Evolutionary conservation across 2,888 invertebrate species (phyloP).

Genomic region (Lithophane socia): DNA sequence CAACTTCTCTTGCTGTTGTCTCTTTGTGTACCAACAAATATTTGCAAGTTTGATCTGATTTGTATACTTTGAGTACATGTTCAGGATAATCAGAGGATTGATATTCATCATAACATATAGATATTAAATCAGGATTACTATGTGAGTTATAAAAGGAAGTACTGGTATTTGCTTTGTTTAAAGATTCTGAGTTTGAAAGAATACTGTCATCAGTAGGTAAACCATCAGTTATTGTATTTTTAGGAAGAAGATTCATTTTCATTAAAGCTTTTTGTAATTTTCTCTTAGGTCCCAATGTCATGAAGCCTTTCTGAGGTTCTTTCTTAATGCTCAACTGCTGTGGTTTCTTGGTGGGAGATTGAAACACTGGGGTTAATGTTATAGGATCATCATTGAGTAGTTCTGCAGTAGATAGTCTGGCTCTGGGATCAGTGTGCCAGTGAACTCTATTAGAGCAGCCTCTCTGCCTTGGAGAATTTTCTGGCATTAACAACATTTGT

Average conservation of each 20-base stretch:
- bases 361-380: slow-evolving; percentile 87
- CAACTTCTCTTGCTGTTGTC: slow-evolving; percentile 97
- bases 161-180: slow-evolving; percentile 86
- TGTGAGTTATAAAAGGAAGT: slow-evolving; percentile 94
- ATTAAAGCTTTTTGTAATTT: slow-evolving; percentile 95
- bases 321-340: slow-evolving; percentile 91
- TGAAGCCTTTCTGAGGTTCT: slow-evolving; percentile 94
- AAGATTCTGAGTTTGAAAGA: slow-evolving; percentile 90
- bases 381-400: slow-evolving; percentile 89
- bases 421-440: slow-evolving; percentile 93
- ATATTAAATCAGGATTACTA: slow-evolving; percentile 96
- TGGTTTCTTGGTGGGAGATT: slow-evolving; percentile 89
- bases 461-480: slow-evolving; percentile 95
- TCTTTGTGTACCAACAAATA: slow-evolving; percentile 99
- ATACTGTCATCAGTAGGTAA: slow-evolving; percentile 92
- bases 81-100: slow-evolving; percentile 97
- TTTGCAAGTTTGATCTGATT: slow-evolving; percentile 99
- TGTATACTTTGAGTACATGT: slow-evolving; percentile 98
- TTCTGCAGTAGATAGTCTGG: slow-evolving; percentile 95
- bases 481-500: slow-evolving; percentile 92
- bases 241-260: slow-evolving; percentile 97
- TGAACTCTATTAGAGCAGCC: slow-evolving; percentile 92
- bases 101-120: slow-evolving; percentile 95
- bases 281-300: slow-evolving; percentile 96
- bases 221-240: slow-evolving; percentile 94